Base-by-base conservation (phyloP, 2,888 invertebrate genomes). In the Pasiphila rectangulata region DNA sequence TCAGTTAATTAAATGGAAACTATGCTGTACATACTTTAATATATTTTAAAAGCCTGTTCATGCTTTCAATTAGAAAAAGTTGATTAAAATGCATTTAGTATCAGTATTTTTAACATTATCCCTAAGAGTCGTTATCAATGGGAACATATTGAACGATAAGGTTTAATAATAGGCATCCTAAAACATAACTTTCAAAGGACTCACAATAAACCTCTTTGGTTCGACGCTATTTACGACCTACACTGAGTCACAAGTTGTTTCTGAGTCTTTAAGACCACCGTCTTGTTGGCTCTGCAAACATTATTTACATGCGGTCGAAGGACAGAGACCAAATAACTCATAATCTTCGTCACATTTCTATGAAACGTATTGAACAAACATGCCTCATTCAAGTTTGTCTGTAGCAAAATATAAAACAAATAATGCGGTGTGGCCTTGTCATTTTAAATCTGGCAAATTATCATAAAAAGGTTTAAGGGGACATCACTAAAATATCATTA, bases 231-330 rank as follows among this genome's bases (percentile, higher is more conserved):
- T 25, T 17, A 24, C n/a, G 38, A 27, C 27, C 42, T n/a, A 42
- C 29, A 17, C 36, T 57, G 53, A 54, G 46, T 56, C 58, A 59
- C 39, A 41, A 15, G 34, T 40, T 35, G 19, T 32, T 25, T 49
- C 38, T 30, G 34, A 36, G 24, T 24, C 45, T 52, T 54, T 54
- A 50, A 32, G 48, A 43, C 29, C 43, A 46, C 32, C 38, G 53
- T 20, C 38, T 38, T 59, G 58, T 70, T 71, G 63, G 45, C 64
- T 59, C 45, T 55, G 58, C 55, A 72, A 70, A 72, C 63, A 72
- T 45, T 57, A 52, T 56, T 54, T 57, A 54, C 50, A 42, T 55
- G 23, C 51, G 43, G 49, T 41, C 43, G 40, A 57, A 54, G 46
- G 48, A 46, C 45, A 35, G 38, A 16, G 43, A 29, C 45, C 34